Conservation (phyloP, 1,140 invertebrate species). For the Littorina saxatilis region DNA sequence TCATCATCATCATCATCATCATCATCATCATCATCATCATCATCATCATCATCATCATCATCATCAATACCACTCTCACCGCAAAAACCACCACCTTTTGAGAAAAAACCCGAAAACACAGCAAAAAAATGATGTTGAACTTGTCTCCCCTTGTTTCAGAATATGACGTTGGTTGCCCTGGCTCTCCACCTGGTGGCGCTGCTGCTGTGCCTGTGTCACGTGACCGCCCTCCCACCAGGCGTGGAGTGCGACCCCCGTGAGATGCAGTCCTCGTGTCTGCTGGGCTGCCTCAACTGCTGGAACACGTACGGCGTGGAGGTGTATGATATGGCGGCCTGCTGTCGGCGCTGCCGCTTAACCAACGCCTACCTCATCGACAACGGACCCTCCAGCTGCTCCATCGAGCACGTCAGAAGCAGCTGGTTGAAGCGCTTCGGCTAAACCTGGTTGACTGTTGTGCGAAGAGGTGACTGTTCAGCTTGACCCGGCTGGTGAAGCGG, state of each 20-base stretch:
- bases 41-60: too few species aligned
- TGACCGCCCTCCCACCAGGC: neutral
- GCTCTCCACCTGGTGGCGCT: neutral
- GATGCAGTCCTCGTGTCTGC: constrained; percentile 42
- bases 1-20: too few species aligned
- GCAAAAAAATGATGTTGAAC: too few species aligned
- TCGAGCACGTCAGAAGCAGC: constrained; percentile 44
- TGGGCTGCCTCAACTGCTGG: constrained; percentile 49
- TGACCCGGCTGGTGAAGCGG: too few species aligned
- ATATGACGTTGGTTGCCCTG: too few species aligned
- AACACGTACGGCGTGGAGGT: constrained; percentile 43
- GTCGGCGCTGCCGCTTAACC: constrained; percentile 48
- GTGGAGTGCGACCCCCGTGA: constrained; percentile 46
- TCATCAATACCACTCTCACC: too few species aligned
- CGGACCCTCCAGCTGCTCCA: constrained; percentile 49
- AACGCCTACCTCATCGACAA: constrained; percentile 47
- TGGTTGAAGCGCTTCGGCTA: constrained; percentile 44
- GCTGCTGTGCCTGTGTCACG: neutral
- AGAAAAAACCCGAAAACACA: too few species aligned
- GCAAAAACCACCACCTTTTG: too few species aligned
- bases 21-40: too few species aligned
- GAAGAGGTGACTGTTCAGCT: too few species aligned
- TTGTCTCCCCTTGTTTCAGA: neutral
- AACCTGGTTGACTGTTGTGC: too few species aligned
- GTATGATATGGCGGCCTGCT: constrained; percentile 52